Evolutionary conservation across 1,140 invertebrate species (phyloP), one percentile per base, ranked within the genome.

Genomic region (Diuraphis noxia): DNA sequence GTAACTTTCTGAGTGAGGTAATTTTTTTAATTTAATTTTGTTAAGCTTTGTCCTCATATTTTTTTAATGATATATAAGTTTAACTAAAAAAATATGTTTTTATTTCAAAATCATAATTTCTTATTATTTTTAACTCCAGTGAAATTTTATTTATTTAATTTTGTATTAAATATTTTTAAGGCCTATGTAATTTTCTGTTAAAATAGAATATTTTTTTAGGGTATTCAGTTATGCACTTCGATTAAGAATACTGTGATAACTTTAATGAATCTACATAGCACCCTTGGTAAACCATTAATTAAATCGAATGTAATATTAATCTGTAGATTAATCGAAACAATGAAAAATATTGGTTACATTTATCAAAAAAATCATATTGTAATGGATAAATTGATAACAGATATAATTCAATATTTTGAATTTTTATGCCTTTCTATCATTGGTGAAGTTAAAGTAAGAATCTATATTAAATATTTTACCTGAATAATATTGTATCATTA

Each of bases 231-330:
- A 82, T 94, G 95, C 36, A 94, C 95, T 4, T 95, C 95, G 93
- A 95, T 96, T 87, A 95, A 94, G 93, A 95, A 96, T 93, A 94
- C 94, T 49, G 93, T 96, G 21, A 95, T 95, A 56, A 96, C 95
- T 91, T 94, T 98, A n/a, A 96, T 97, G 91, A 98, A 98, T 94
- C 94, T 98, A 72, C 97, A 98, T 94, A 95, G 96, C 2, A 94
- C 95, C 23, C 94, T 97, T 56, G 95, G 95, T 77, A 95, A 96
- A 93, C 96, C 98, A 34, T 96, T 99, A 94, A 96, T 96, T 4
- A 97, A 97, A 93, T 96, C 95, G 41, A 95, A 96, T 63, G 95
- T 98, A 9, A 94, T 97, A 72, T 95, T 95, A 34, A 94, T 99
- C 46, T 98, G 97, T 94, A 95, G 96, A 93, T 94, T 98, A 23